These are phyloP conservation scores for Conops quadrifasciatus DNA, from an alignment of 2,888 invertebrate species.

Conservation along the genomic window DNA sequence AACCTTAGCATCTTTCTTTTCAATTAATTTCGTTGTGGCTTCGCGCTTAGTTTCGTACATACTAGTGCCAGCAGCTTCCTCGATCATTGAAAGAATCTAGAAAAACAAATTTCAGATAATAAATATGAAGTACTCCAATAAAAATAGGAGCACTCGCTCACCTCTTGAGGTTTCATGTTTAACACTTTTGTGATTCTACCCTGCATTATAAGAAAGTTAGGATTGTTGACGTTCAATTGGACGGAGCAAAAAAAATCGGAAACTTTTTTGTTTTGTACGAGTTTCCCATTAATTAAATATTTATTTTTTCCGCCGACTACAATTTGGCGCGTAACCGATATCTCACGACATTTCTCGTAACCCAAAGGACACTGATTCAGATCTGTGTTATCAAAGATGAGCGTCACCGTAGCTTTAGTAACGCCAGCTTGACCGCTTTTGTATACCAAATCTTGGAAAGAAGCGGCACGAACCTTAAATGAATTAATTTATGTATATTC, in stretches of 20 bases:
- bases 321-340: conserved; percentile 90
- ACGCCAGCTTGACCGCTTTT: conserved; percentile 97
- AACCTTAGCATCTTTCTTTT: conserved; percentile 91
- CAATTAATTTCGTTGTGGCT: conserved; percentile 84
- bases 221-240: conserved; percentile 98
- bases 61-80: conserved; percentile 97
- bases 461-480: conserved; percentile 84
- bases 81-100: conserved; percentile 94
- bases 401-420: conserved; percentile 93
- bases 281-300: conserved; percentile 92
- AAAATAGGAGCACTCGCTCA: conserved; percentile 65
- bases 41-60: conserved; percentile 96
- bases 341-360: conserved; percentile 89
- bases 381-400: conserved; percentile 93
- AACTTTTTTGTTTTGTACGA: conserved; percentile 88
- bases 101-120: conserved; percentile 13
- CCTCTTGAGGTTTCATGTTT: conserved; percentile 98
- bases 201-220: conserved; percentile 99
- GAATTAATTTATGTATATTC: no score
- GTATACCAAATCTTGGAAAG: conserved; percentile 94
- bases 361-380: conserved; percentile 84
- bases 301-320: conserved; percentile 87
- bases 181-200: conserved; percentile 98
- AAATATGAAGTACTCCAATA: neutral
- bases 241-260: conserved; percentile 96